Evolutionary conservation across 1,140 invertebrate genomes (phyloP).

Genomic region (Lethocerus indicus): DNA sequence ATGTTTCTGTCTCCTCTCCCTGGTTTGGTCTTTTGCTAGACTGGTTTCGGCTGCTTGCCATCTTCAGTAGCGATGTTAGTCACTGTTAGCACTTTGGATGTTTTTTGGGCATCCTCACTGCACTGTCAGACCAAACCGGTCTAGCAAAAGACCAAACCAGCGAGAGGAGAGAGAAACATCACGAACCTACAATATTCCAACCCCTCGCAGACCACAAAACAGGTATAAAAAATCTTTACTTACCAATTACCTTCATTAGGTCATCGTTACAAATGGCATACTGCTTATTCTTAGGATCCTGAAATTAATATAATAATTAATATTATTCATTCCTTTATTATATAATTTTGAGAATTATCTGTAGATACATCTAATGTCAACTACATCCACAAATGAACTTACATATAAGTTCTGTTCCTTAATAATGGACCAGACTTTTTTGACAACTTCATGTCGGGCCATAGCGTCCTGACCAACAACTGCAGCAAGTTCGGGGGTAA

Average conservation of each 20-base stretch:
- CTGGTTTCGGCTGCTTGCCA: too few relatives aligned
- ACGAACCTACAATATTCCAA: too few relatives aligned
- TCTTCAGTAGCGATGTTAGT: too few relatives aligned
- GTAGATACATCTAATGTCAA: not conserved
- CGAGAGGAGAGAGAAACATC: too few relatives aligned
- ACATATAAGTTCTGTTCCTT: slow-evolving; percentile 79
- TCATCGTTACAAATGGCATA: slow-evolving; percentile 87
- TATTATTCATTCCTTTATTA: not conserved
- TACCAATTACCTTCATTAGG: slow-evolving; percentile 68
- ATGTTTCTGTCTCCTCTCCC: not conserved
- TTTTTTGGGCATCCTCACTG: too few relatives aligned
- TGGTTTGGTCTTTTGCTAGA: not conserved
- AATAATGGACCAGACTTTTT: slow-evolving; percentile 81
- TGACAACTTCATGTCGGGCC: slow-evolving; percentile 84
- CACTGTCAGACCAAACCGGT: too few relatives aligned
- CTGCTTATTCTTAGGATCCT: slow-evolving; percentile 86
- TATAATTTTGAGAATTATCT: slow-evolving; percentile 1
- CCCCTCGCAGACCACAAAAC: too few relatives aligned
- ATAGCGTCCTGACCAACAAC: slow-evolving; percentile 70
- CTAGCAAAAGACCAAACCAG: too few relatives aligned
- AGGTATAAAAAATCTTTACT: slow-evolving; percentile 15
- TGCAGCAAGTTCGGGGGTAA: slow-evolving; percentile 71
- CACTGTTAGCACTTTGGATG: too few relatives aligned
- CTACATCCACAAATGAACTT: slow-evolving; percentile 21
- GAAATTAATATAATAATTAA: slow-evolving; percentile 20